Evolutionary conservation across 2,888 invertebrate genomes (phyloP).

Genomic region (Thysanoteuthis rhombus): DNA sequence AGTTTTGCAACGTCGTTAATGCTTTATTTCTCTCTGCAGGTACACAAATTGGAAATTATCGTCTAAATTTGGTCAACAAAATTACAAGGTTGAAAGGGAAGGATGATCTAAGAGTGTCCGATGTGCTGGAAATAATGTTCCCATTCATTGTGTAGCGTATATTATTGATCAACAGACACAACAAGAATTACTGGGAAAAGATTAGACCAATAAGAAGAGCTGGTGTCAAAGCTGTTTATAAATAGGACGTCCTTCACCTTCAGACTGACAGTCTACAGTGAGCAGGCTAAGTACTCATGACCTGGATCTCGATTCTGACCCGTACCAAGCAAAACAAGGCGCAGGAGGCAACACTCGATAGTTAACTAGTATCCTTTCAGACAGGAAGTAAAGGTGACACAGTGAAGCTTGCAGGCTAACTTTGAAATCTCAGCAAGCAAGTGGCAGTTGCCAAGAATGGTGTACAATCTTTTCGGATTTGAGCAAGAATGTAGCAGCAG

Average conservation of each 20-base stretch:
- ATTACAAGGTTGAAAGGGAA: too few species aligned
- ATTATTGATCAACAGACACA: not conserved
- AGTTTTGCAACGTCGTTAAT: too few species aligned
- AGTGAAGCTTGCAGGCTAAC: not conserved
- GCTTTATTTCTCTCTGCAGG: too few species aligned
- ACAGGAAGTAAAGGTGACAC: slow-evolving; percentile 27
- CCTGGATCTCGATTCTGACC: slow-evolving; percentile 22
- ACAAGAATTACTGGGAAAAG: not conserved
- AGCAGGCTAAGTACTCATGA: slow-evolving; percentile 25
- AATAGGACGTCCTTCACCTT: slow-evolving; percentile 26
- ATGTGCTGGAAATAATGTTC: too few species aligned
- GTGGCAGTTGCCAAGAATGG: not conserved
- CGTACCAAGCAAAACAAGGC: slow-evolving; percentile 12
- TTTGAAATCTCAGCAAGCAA: not conserved
- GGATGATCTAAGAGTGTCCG: too few species aligned
- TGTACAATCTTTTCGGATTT: not conserved
- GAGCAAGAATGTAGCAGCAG: not conserved
- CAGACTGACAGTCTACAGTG: slow-evolving; percentile 21
- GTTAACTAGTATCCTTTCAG: slow-evolving; percentile 26
- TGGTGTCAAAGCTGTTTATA: not conserved
- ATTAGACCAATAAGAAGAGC: not conserved
- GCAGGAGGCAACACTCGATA: not conserved
- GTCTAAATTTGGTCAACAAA: too few species aligned
- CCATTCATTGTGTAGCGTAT: not conserved
- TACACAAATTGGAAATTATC: too few species aligned